A percentile compares a stretch with the other conserved stretches of the same genome.
These are phyloP conservation scores for Echeneis naucrates DNA, from an alignment of 2,797 vertebrate species.

Conservation along the genomic window DNA sequence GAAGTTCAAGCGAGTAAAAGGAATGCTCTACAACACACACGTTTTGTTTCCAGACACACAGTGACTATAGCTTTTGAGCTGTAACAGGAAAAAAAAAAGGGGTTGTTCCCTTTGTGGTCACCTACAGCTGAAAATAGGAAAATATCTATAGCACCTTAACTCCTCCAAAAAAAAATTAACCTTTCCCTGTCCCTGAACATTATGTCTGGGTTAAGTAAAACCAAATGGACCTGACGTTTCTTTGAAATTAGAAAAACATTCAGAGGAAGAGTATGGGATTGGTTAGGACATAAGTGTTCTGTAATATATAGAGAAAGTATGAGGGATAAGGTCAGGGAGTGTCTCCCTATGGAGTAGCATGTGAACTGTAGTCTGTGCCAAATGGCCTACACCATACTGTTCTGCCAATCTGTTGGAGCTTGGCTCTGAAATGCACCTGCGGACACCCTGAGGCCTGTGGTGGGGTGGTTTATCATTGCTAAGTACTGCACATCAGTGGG, in stretches of 20 bases:
- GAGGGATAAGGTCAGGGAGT: conserved; percentile 77
- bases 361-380: conserved; percentile 79
- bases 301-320: conserved; percentile 27
- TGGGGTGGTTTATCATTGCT: conserved; percentile 74
- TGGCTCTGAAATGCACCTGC: conserved; percentile 82
- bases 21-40: not conserved
- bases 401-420: conserved; percentile 86
- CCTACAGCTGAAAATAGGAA: not conserved
- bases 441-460: conserved; percentile 68
- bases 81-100: not conserved
- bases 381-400: conserved; percentile 84
- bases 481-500: conserved; percentile 54
- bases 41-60: conserved; percentile 12
- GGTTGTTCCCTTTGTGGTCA: not conserved
- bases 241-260: not conserved
- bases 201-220: not conserved
- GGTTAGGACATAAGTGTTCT: conserved; percentile 39
- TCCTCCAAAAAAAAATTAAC: not conserved
- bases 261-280: not conserved
- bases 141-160: not conserved
- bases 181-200: not conserved
- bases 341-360: conserved; percentile 73
- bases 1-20: not conserved
- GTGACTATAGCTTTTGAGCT: not conserved
- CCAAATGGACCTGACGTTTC: not conserved